Evolutionary conservation across 2,113 vertebrate species (phyloP).

Genomic region (Benitochromis conjunctus): DNA sequence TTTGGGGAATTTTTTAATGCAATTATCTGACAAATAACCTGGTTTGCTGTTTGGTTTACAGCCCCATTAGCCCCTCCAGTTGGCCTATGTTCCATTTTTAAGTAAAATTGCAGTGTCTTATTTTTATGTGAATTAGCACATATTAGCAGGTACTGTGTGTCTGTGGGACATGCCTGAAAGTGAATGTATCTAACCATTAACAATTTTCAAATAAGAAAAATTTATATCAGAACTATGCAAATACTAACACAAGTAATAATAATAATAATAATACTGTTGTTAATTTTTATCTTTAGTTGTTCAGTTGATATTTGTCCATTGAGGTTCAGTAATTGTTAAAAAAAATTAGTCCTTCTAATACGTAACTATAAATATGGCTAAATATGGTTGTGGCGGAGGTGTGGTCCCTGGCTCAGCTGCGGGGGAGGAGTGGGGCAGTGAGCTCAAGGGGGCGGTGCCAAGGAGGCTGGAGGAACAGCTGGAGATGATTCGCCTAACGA

Average conservation of each 20-base stretch:
- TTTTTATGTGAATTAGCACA: not conserved
- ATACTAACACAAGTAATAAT: not conserved
- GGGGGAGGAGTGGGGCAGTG: not conserved
- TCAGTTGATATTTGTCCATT: not conserved
- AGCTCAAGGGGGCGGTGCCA: not conserved
- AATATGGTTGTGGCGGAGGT: not conserved
- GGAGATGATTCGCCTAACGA: not conserved
- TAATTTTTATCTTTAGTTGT: not conserved
- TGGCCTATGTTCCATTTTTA: fast-evolving
- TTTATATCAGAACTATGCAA: not conserved
- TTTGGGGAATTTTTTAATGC: not conserved
- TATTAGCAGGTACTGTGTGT: not conserved
- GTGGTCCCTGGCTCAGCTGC: not conserved
- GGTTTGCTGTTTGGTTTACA: not conserved
- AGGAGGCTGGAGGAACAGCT: not conserved
- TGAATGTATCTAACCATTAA: not conserved
- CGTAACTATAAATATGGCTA: not conserved
- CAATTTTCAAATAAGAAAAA: not conserved
- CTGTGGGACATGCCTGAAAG: fast-evolving
- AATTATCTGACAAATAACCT: not conserved
- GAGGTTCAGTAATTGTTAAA: not conserved
- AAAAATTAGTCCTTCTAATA: not conserved
- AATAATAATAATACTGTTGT: not conserved
- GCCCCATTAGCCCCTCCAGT: not conserved
- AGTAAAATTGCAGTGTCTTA: not conserved